A percentile compares a stretch with the other conserved stretches of the same genome.
Evolutionary conservation across 2,113 vertebrate genomes (phyloP).

Genomic region (Lycaon pictus): DNA sequence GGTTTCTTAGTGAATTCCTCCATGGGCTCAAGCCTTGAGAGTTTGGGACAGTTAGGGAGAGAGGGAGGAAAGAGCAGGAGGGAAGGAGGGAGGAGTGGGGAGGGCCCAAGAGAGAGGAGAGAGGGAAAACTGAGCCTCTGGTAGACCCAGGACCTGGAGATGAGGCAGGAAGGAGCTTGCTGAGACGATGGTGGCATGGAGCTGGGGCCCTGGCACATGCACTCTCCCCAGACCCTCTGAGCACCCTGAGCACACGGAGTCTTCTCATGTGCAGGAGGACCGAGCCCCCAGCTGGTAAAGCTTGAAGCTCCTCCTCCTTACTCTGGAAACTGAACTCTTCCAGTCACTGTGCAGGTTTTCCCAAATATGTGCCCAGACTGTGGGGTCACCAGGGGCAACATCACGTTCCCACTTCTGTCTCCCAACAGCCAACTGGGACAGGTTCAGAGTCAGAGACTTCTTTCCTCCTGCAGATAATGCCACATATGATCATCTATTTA

Average conservation of each 20-base stretch:
- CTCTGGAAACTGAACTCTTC: background rate
- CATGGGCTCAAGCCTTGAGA: background rate
- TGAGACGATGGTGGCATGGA: background rate
- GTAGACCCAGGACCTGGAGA: background rate
- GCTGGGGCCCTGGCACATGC: accelerated
- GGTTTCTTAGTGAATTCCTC: slow-evolving; percentile 40
- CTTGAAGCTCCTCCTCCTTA: background rate
- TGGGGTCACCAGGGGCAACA: background rate
- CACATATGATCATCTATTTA: background rate
- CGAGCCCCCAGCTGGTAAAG: background rate
- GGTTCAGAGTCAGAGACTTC: background rate
- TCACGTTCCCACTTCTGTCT: background rate
- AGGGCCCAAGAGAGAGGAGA: accelerated
- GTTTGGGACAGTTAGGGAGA: background rate
- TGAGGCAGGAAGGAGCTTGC: background rate
- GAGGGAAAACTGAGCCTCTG: background rate
- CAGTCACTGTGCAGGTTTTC: background rate
- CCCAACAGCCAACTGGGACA: background rate
- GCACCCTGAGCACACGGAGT: background rate
- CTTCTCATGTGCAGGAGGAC: background rate
- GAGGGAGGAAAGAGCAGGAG: background rate
- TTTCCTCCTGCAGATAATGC: background rate
- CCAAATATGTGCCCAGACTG: background rate
- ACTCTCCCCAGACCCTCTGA: background rate
- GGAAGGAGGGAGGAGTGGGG: accelerated